phyloP scores from a whole-genome alignment of 2,113 vertebrate genomes.

The Pycnonotus jocosus region DNA sequence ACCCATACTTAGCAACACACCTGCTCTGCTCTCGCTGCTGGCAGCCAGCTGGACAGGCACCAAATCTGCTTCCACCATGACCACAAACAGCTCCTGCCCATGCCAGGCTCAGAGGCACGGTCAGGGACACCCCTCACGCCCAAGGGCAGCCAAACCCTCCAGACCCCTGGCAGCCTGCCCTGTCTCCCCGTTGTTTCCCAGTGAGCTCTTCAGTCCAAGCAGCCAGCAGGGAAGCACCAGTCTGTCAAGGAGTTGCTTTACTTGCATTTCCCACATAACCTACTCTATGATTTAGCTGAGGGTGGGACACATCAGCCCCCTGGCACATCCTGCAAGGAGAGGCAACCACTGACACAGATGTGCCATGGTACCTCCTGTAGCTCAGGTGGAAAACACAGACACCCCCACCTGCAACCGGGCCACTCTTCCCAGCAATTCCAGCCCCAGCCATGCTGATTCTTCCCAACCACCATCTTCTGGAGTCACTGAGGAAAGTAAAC shows the following conservation, averaged over 20 bases:
- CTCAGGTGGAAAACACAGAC: background rate
- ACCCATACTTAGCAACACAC: constrained; percentile 29
- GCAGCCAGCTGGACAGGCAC: constrained; percentile 11
- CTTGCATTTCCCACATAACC: background rate
- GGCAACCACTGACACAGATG: background rate
- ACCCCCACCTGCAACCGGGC: accelerated
- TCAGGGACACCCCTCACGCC: constrained; percentile 5
- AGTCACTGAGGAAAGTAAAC: background rate
- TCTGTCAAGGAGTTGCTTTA: background rate
- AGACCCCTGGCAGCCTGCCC: background rate
- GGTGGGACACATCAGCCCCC: background rate
- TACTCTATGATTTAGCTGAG: background rate
- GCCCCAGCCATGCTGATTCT: background rate
- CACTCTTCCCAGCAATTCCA: background rate
- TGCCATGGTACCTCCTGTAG: background rate
- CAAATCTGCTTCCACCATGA: background rate
- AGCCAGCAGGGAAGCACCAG: background rate
- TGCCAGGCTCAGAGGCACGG: background rate
- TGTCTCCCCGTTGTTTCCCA: background rate
- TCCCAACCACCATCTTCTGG: background rate
- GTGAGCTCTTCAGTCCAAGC: background rate
- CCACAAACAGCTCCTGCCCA: background rate
- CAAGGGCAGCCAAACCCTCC: background rate
- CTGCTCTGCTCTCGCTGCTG: background rate
- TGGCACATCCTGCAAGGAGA: background rate